Evolutionary conservation across 1,140 invertebrate genomes (phyloP), one percentile per base, ranked within the genome.

Genomic region (Mactra quadrangularis): DNA sequence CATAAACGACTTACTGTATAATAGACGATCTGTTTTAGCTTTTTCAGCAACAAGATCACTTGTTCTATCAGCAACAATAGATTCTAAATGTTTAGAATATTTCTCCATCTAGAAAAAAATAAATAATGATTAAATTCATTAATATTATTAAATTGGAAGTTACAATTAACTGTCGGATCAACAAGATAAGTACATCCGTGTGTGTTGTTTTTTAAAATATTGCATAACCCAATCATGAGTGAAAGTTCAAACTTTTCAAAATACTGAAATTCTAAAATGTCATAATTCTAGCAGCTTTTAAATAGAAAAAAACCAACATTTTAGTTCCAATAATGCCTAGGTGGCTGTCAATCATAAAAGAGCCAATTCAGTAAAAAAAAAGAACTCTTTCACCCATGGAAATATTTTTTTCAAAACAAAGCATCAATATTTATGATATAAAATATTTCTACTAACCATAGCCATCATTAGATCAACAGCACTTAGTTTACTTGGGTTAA

Each of bases 401-500:
- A n/a, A n/a, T n/a, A n/a, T n/a, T n/a, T n/a, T n/a, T n/a, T n/a
- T n/a, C n/a, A n/a, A n/a, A n/a, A n/a, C n/a, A n/a, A n/a, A n/a
- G n/a, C n/a, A n/a, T n/a, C n/a, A n/a, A n/a, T n/a, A n/a, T n/a
- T n/a, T n/a, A n/a, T n/a, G n/a, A n/a, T n/a, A n/a, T n/a, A n/a
- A n/a, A n/a, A 41, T 41, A 6, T 41, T 41, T 41, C 6, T 7
- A 41, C 38, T 75, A 82, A 91, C 90, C 88, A 89, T 91, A n/a
- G 71, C 68, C 83, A 90, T 88, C 84, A 90, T 88, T 0, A 89
- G 82, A 77, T 91, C 90, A 0, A 90, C 87, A 9, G 90, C 78
- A 50, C 87, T 89, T 33, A 87, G 77, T 83, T 90, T 90, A 59
- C 82, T 89, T 9, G 90, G 90, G 70, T 90, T 89, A 25, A 91